These are phyloP conservation scores for Erebia epiphron DNA, from an alignment of 2,888 invertebrate species.

Conservation along the genomic window DNA sequence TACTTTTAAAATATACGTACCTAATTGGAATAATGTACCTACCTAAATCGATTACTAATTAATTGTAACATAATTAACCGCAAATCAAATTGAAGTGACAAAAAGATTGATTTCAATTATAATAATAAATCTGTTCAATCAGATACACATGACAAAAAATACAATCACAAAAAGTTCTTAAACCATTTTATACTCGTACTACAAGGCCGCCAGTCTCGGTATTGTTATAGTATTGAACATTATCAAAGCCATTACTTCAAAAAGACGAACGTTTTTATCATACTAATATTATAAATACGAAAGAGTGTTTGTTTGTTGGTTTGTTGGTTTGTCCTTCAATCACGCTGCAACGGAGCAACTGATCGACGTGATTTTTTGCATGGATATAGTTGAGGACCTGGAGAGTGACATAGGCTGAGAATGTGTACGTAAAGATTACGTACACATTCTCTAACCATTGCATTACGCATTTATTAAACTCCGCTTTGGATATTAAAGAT, in stretches of 20 bases:
- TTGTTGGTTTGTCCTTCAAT: too few relatives aligned
- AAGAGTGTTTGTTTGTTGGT: too few relatives aligned
- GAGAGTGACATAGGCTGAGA: too few relatives aligned
- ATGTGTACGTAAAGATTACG: too few relatives aligned
- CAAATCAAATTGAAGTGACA: conserved; percentile 2
- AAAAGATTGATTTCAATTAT: conserved; percentile 1
- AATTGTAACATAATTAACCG: neutral
- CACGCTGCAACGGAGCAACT: too few relatives aligned
- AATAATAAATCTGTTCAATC: neutral
- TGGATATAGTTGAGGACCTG: too few relatives aligned
- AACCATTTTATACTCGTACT: neutral
- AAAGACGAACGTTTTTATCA: neutral
- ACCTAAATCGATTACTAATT: conserved; percentile 7
- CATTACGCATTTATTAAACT: too few relatives aligned
- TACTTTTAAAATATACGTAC: neutral
- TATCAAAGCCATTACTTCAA: neutral
- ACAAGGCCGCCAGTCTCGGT: neutral
- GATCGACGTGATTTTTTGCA: too few relatives aligned
- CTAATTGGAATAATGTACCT: neutral
- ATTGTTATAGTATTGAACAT: neutral
- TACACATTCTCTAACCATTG: too few relatives aligned
- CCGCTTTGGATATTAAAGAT: too few relatives aligned
- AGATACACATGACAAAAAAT: neutral
- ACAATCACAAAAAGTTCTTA: neutral
- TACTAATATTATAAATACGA: too few relatives aligned